Base-by-base conservation (phyloP, 1,140 invertebrate genomes). In the Solenopsis invicta region DNA sequence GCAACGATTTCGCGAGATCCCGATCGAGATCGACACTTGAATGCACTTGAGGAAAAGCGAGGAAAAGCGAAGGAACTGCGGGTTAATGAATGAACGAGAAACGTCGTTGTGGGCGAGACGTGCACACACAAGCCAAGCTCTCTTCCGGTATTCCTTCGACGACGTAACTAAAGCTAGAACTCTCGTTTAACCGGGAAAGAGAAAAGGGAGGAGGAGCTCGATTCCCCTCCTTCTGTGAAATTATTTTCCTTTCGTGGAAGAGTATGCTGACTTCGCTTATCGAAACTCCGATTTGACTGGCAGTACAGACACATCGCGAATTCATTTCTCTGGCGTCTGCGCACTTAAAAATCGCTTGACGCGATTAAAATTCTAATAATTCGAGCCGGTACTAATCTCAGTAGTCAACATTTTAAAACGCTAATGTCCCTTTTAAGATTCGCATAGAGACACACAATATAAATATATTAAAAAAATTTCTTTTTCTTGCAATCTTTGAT, bases 31-130 rank as follows among this genome's bases (percentile, higher is more conserved):
- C 16, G 64, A 10, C 34, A 48, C 37, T 59, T n/a, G 34, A 41
- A 59, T 24, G 61, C 50, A n/a, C 54, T 41, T 48, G 64, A 59
- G 56, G 72, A 85, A 89, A 76, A 75, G 64, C 37, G 54, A 50
- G 52, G 48, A 59, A 41, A 62, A 76, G 67, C 16, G 21, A 74
- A 66, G 24, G 61, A 24, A 45, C 41, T 41, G 50, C 50, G 77
- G 54, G 56, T 87, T 90, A 90, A 90, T 89, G 89, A 89, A 90
- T 90, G 88, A 90, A 89, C 52, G 88, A 56, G 52, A 88, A 86
- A 12, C n/a, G 50, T 69, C 4, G 56, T 29, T 29, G 87, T 88
- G 76, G 88, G 86, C 67, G 88, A 75, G 87, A 76, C 71, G 74
- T 72, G 74, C 82, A 24, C 64, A 41, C 82, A 24, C 64, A 41